These are phyloP conservation scores for Lasioglossum figueresi DNA, from an alignment of 2,888 invertebrate species.

Conservation along the genomic window DNA sequence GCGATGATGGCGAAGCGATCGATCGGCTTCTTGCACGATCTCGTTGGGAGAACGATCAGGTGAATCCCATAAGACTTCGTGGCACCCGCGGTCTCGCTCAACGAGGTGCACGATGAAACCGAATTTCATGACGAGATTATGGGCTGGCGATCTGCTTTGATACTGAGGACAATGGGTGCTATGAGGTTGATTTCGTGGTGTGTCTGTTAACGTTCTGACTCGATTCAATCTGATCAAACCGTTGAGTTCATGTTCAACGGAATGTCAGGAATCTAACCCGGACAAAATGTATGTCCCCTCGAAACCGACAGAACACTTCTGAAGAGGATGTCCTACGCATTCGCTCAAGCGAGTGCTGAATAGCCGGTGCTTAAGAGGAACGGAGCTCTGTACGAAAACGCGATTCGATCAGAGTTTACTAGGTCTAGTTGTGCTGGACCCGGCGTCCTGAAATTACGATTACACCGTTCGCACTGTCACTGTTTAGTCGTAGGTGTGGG, in stretches of 20 bases:
- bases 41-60: slow-evolving; percentile 4
- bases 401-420: neutral
- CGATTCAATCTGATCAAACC: neutral
- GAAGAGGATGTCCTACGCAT: slow-evolving; percentile 55
- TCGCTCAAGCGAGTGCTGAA: slow-evolving; percentile 17
- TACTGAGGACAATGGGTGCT: slow-evolving; percentile 31
- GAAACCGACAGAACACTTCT: slow-evolving; percentile 32
- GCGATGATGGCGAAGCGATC: slow-evolving; percentile 17
- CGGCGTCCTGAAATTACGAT: slow-evolving; percentile 13
- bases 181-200: slow-evolving; percentile 11
- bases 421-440: slow-evolving; percentile 4
- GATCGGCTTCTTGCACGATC: slow-evolving; percentile 16
- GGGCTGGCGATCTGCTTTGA: slow-evolving; percentile 22
- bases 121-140: slow-evolving; percentile 18
- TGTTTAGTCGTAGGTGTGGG: no score
- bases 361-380: neutral
- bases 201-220: neutral
- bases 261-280: neutral
- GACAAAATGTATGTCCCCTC: neutral
- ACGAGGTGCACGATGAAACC: slow-evolving; percentile 9
- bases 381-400: slow-evolving; percentile 5
- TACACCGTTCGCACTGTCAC: neutral
- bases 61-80: slow-evolving; percentile 4
- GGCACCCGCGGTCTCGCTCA: slow-evolving; percentile 10
- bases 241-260: slow-evolving; percentile 8